Base-by-base conservation (phyloP, 2,113 vertebrate genomes). In the Epinephelus fuscoguttatus region DNA sequence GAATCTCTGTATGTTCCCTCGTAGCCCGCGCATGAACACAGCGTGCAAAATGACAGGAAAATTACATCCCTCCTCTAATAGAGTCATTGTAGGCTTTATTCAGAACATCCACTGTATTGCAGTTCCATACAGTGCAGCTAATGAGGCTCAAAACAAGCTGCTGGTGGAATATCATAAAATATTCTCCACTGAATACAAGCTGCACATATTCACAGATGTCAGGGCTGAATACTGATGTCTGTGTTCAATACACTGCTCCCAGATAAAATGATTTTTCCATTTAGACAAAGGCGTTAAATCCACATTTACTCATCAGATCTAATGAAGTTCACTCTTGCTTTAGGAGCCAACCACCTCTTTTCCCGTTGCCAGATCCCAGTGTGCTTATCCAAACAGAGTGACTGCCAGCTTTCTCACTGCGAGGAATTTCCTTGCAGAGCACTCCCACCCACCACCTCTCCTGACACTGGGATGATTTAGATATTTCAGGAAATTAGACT, bases 381-480 rank as follows among this genome's bases (percentile, higher is more conserved):
- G 66, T 57, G 72, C 74, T 85, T 81, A 78, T 80, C 78, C 86
- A 91, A 91, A 92, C 84, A 82, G 13, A 84, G 70, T 10, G 45
- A 18, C 84, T 91, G 82, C 88, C 88, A 93, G 86, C 61, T 82
- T 63, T 71, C 75, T 69, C n/a, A 23, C 84, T 68, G 76, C 1
- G 14, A 90, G 84, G 84, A 86, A 86, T 89, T 87, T 92, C 81
- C 82, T 88, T 62, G 66, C 78, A 49, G 73, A 75, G 78, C 33
- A 13, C 79, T 88, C 81, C 89, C 82, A 87, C 77, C 42, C 82
- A 87, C 75, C 47, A 78, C 69, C 62, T 86, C 84, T 50, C 53
- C 63, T 30, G 79, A 87, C 84, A 74, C 7, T 8, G 0, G 30
- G 45, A 25, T 66, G 79, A 93, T 89, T 91, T 81, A 87, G 86